Conservation (phyloP, 92 coral and sea anemone genomes). For the Actinostola sp. region DNA sequence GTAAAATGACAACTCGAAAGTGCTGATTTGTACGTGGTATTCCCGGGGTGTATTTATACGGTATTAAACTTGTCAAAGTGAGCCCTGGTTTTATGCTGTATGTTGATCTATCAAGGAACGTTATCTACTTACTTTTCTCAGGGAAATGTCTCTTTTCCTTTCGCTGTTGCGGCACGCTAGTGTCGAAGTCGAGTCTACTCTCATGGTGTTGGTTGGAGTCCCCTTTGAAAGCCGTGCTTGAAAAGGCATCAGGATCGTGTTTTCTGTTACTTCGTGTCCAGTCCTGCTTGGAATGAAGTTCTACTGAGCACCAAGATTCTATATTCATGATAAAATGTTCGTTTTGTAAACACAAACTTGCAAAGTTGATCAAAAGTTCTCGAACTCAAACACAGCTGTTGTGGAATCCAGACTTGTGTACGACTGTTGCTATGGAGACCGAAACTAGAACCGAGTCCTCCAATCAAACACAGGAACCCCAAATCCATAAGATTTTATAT, state of each 20-base stretch:
- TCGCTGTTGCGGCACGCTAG: conserved; percentile 69
- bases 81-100: no score
- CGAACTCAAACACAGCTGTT: conserved; percentile 20
- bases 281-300: conserved; percentile 88
- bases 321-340: conserved; percentile 66
- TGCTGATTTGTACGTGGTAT: no score
- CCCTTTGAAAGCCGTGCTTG: conserved; percentile 89
- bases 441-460: neutral
- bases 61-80: no score
- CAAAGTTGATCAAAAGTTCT: no score
- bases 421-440: conserved; percentile 26
- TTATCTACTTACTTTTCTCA: conserved; percentile 73
- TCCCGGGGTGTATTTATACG: no score
- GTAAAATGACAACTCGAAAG: no score
- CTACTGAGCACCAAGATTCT: conserved; percentile 99
- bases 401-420: conserved; percentile 21
- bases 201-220: conserved; percentile 78
- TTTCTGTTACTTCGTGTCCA: conserved; percentile 96
- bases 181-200: conserved; percentile 73
- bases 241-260: conserved; percentile 76
- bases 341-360: neutral
- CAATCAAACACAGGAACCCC: conserved; percentile 3
- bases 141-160: conserved; percentile 91
- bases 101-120: neutral
- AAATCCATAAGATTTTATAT: no score